These are phyloP conservation scores for Cossypha niveicapilla DNA, from an alignment of 2,797 vertebrate genomes.

Conservation along the genomic window DNA sequence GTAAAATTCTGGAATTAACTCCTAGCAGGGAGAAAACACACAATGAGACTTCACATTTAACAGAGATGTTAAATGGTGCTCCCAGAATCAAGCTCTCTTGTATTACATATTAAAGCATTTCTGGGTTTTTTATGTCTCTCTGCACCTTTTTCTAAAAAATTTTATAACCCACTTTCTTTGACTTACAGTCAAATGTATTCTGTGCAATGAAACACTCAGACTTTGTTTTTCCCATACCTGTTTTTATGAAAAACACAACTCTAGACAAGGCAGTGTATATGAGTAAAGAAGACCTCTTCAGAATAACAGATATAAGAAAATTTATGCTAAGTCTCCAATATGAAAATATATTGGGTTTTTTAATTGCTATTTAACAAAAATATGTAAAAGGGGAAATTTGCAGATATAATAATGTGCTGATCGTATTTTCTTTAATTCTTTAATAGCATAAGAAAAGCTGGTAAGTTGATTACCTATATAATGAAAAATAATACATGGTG, in stretches of 20 bases:
- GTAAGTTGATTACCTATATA: background rate
- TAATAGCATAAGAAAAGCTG: background rate
- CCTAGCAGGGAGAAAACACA: constrained; percentile 73
- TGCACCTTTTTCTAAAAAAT: background rate
- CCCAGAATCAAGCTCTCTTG: background rate
- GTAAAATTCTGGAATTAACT: constrained; percentile 97
- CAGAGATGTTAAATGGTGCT: background rate
- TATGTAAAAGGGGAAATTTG: background rate
- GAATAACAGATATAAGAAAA: background rate
- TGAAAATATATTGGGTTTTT: background rate
- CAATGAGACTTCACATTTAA: background rate
- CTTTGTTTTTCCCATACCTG: background rate
- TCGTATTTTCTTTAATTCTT: background rate
- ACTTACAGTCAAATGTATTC: background rate
- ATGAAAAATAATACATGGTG: background rate
- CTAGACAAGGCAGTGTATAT: background rate
- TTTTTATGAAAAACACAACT: background rate
- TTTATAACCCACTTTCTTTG: background rate
- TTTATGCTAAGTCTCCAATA: background rate
- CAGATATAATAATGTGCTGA: background rate
- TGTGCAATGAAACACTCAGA: background rate
- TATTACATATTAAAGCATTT: background rate
- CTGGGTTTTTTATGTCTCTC: background rate
- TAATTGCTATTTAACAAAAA: background rate
- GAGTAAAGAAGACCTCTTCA: background rate